Base-by-base conservation (phyloP, 2,888 invertebrate species). In the Dendrolimus pini region DNA sequence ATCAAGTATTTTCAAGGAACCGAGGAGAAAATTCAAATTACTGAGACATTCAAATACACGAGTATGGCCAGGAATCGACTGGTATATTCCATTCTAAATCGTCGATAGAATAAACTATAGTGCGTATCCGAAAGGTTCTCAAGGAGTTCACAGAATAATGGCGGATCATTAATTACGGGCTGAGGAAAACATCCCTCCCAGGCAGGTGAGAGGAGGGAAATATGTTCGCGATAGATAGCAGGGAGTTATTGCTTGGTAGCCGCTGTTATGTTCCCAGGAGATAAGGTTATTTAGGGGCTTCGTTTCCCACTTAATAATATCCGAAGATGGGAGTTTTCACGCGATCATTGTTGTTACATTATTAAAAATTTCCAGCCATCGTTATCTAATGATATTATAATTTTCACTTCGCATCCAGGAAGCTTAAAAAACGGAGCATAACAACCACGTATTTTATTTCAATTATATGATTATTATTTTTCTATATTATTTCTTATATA, bases 161-260 rank as follows among this genome's bases (percentile, higher is more conserved):
- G 61, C 53, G 61, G 55, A 64, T 68, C 70, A 71, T 71, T 70
- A 71, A 71, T 71, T 71, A 71, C 69, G 53, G 30, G 55, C 54
- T 55, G 62, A 61, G 65, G 67, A 65, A 70, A 71, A 71, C 70
- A 70, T 66, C 67, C 60, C 54, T 56, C 57, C 56, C 56, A 12
- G 52, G 52, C 58, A 67, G 65, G 65, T 68, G 66, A 62, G 64
- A 65, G 62, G 64, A 65, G 62, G 62, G 62, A 66, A 64, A 64
- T 65, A 63, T 67, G 65, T 65, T 62, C 62, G 61, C 60, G 59
- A 68, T 67, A 69, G 70, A 69, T 69, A 70, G 64, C 65, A 60
- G 64, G 62, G 65, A 67, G 62, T 66, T 67, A 70, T 65, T 59
- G 60, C 58, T 57, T 56, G 57, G 53, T 57, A 57, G 57, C 57